Percentiles rank a stretch among this genome's conserved stretches.
These are phyloP conservation scores for Lipotes vexillifer DNA, from an alignment of 2,113 vertebrate genomes.

Conservation along the genomic window DNA sequence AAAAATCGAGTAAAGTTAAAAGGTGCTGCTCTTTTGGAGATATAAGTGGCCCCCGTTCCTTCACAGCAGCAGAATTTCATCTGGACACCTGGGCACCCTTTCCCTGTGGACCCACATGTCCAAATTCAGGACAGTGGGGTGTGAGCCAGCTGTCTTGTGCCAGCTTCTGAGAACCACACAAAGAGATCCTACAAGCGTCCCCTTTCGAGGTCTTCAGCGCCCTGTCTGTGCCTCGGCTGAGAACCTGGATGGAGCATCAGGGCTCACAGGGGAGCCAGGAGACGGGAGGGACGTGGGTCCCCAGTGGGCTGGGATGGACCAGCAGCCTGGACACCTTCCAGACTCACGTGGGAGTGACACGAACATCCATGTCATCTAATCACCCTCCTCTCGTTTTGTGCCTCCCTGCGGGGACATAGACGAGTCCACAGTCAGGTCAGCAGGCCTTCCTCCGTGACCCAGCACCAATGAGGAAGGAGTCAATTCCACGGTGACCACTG, in stretches of 20 bases:
- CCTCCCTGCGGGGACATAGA: neutral
- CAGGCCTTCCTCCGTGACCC: neutral
- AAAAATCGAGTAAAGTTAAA: neutral
- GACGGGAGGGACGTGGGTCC: neutral
- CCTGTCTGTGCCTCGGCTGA: neutral
- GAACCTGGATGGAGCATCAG: neutral
- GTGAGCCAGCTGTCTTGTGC: neutral
- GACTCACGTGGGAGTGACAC: neutral
- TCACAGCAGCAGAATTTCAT: neutral
- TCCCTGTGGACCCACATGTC: neutral
- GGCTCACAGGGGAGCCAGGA: neutral
- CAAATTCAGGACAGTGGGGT: neutral
- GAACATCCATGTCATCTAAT: fast-evolving
- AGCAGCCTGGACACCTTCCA: neutral
- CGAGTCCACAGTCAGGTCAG: neutral
- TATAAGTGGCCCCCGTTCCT: neutral
- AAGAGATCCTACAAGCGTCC: neutral
- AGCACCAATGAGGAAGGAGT: fast-evolving
- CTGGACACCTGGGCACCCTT: neutral
- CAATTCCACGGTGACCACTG: fast-evolving
- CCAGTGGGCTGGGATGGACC: fast-evolving
- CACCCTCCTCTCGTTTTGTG: neutral
- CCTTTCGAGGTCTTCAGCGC: neutral
- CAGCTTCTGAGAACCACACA: neutral
- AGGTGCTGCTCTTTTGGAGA: neutral